Base-by-base conservation (phyloP, 2,888 invertebrate species). In the Trachelus stipa region DNA sequence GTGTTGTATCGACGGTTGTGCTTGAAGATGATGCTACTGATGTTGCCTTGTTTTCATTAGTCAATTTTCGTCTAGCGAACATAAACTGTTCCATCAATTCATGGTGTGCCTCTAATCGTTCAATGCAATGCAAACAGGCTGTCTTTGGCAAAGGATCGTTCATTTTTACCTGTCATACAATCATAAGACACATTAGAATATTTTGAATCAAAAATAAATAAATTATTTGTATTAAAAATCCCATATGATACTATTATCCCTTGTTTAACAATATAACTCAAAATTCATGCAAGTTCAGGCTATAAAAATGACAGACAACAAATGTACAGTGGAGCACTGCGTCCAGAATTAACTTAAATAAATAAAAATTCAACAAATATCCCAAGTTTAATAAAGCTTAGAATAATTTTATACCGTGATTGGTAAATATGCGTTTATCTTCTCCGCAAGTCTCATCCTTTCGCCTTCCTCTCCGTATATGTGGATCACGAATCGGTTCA, bases 401-500 rank as follows among this genome's bases (percentile, higher is more conserved):
- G 34, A 74, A 68, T 75, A 76, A 34, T 69, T 33, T 40, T 94
- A 92, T 92, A 97, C 97, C 87, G 95, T 95, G 87, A 97, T 96
- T 80, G 97, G 96, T 80, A 97, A 93, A 91, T 96, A 95, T 87
- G 94, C 95, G 92, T 95, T 95, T 87, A 97, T 96, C 93, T 97
- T 96, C 87, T 96, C 95, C 56, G 96, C 94, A 83, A 97, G 93
- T 87, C 94, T 93, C 89, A 96, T 92, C 87, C 95, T 94, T 89
- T 94, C 94, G 76, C 96, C 97, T 92, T 95, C 95, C 86, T 95
- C 95, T 69, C 96, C 96, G 90, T 96, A 97, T 85, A 97, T 95
- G 90, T 97, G 97, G 85, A 97, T 94, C 77, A 97, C 97, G 87
- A 94, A 95, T 89, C 95, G 94, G 92, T 96, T 96, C 95, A 96